These are phyloP conservation scores for Melanogrammus aeglefinus DNA, from an alignment of 2,797 vertebrate species.

Conservation along the genomic window DNA sequence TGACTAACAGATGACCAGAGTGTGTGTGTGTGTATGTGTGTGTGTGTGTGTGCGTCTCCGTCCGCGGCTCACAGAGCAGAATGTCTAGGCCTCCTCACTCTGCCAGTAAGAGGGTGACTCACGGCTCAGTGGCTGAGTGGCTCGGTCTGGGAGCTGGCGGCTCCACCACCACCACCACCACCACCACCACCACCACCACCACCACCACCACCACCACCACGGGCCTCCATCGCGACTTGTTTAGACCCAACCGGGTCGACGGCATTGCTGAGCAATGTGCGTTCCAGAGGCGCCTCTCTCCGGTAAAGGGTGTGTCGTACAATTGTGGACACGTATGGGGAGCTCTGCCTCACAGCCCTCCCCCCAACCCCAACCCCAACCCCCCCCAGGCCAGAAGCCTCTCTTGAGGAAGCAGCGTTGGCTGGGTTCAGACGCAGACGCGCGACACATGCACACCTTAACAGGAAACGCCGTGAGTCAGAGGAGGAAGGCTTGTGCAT, in stretches of 20 bases:
- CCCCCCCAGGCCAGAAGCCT: slow-evolving; percentile 58
- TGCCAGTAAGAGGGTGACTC: slow-evolving; percentile 67
- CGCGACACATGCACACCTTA: not conserved
- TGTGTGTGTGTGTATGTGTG: not conserved
- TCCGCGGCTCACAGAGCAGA: slow-evolving; percentile 45
- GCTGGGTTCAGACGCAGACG: slow-evolving; percentile 37
- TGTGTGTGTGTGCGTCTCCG: slow-evolving; percentile 15
- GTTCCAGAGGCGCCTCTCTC: not conserved
- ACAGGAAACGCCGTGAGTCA: slow-evolving; percentile 55
- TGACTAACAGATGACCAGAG: slow-evolving; percentile 55
- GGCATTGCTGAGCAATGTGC: slow-evolving; percentile 10
- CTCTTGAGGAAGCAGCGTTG: slow-evolving; percentile 48
- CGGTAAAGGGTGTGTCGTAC: slow-evolving; percentile 42
- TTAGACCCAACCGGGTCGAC: slow-evolving; percentile 34
- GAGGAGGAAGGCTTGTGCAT: too few species aligned
- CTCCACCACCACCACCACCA: not conserved
- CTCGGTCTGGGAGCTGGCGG: slow-evolving; percentile 27
- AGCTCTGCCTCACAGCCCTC: not conserved
- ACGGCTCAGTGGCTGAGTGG: slow-evolving; percentile 38
- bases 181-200: too few species aligned
- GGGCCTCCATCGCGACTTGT: not conserved
- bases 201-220: too few species aligned
- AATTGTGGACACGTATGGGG: slow-evolving; percentile 21
- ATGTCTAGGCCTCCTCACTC: slow-evolving; percentile 43
- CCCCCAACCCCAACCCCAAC: not conserved